These are phyloP conservation scores for Zosterops pallidus DNA, from an alignment of 2,113 vertebrate species.

Conservation along the genomic window DNA sequence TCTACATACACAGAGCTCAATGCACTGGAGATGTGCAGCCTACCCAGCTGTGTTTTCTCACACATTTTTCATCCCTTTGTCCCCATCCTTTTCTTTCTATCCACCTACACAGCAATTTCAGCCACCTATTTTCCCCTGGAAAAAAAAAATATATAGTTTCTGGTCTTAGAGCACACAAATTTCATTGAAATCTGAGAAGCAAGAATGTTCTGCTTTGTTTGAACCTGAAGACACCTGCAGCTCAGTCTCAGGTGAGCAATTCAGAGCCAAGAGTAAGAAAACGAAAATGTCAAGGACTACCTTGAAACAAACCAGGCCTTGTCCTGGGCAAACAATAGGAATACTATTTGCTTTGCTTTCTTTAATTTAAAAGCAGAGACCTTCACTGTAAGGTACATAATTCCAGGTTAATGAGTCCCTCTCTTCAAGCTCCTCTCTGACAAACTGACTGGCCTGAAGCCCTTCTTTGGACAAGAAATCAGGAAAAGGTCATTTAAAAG, in stretches of 20 bases:
- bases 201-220: not conserved
- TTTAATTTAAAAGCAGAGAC: not conserved
- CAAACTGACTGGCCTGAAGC: not conserved
- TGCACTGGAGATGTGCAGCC: not conserved
- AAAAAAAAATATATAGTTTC: not conserved
- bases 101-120: not conserved
- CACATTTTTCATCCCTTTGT: not conserved
- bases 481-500: not conserved
- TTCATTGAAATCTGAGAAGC: constrained; percentile 10
- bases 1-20: not conserved
- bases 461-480: not conserved
- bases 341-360: not conserved
- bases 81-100: not conserved
- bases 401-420: not conserved
- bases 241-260: not conserved
- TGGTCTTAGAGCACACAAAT: not conserved
- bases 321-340: not conserved
- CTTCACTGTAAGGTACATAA: not conserved
- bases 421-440: not conserved
- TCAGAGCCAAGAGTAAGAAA: not conserved
- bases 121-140: not conserved
- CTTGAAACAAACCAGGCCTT: not conserved
- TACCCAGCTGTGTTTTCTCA: not conserved
- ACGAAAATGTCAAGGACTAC: not conserved
- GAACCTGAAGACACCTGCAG: constrained; percentile 7